Evolutionary conservation across 2,888 invertebrate species (phyloP), one percentile per base, ranked within the genome.

Genomic region (Sarcophaga carnaria): DNA sequence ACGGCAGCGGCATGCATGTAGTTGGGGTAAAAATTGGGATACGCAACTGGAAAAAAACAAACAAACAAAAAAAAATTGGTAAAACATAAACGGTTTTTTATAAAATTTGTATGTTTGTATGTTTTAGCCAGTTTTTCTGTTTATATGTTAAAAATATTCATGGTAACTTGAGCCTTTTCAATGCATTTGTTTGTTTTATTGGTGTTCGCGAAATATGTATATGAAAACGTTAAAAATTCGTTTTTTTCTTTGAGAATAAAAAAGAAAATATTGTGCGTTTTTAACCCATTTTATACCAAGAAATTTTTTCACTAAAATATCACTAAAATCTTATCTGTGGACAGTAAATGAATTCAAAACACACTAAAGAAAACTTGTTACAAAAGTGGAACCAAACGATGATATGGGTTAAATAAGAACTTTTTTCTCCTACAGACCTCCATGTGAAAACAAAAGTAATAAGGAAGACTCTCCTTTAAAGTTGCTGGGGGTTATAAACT

Each of bases 1-100:
- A 96, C 95, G n/a, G 96, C 96, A 86, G 97, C 96, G 66, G 97
- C 96, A 89, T 96, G 95, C 90, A 97, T 95, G 92, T 96, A 96
- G 83, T 95, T 95, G 14, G 96, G 96, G 91, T 96, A 96, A 71
- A 96, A 94, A 88, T 95, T 95, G 54, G 96, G 96, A 91, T 96
- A 96, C 64, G 96, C 96, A 92, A 96, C 95, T 95, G 93, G 47
- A 79, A 74, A 54, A 66, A 49, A 63, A n/a, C n/a, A n/a, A 22
- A 22, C 22, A 22, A 22, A 14, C 17, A 14, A 83, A 54, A 59
- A 64, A 66, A 49, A 63, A 14, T 72, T 60, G 20, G 69, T 27
- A 60, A 70, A 71, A 67, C 20, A 22, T 37, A 37, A 37, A 37
- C 37, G 37, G 37, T 37, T 37, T 8, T 37, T 37, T 37, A 3